Evolutionary conservation across 1,140 invertebrate genomes (phyloP).

Genomic region (Drosophila ficusphila): DNA sequence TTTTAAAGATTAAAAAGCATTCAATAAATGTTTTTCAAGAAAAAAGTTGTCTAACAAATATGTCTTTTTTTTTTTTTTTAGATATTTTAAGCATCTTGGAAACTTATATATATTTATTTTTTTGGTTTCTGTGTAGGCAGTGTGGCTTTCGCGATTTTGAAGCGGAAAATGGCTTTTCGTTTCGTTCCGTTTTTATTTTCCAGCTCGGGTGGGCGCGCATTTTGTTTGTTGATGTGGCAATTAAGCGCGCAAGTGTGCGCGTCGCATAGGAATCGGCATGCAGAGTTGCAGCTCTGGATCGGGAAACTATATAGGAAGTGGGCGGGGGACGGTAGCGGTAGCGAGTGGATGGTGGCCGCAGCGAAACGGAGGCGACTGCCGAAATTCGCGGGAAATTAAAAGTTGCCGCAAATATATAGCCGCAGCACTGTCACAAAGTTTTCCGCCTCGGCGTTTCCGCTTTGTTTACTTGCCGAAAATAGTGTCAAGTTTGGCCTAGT

Average conservation of each 20-base stretch:
- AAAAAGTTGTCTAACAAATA: too few species aligned
- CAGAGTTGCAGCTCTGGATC: slow-evolving; percentile 23
- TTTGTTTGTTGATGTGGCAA: slow-evolving; percentile 56
- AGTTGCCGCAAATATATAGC: slow-evolving; percentile 51
- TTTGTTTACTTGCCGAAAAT: slow-evolving; percentile 54
- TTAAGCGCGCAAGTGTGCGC: slow-evolving; percentile 51
- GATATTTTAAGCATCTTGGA: too few species aligned
- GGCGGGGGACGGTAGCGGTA: not conserved
- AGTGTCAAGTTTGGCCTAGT: slow-evolving; percentile 61
- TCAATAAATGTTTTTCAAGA: not conserved
- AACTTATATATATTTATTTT: not conserved
- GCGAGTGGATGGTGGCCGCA: slow-evolving; percentile 2
- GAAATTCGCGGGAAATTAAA: slow-evolving; percentile 63
- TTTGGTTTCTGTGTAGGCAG: not conserved
- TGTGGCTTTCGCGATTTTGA: slow-evolving; percentile 12
- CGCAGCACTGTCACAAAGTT: slow-evolving; percentile 60
- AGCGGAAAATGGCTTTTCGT: slow-evolving; percentile 42
- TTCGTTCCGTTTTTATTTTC: slow-evolving; percentile 32
- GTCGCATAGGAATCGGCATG: slow-evolving; percentile 41
- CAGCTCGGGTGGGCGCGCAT: slow-evolving; percentile 13
- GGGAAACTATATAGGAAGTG: slow-evolving; percentile 9
- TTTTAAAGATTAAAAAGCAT: not conserved
- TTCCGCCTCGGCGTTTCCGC: slow-evolving; percentile 48
- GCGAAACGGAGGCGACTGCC: slow-evolving; percentile 8
- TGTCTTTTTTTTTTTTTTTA: not conserved